Evolutionary conservation across 2,888 invertebrate genomes (phyloP).

Genomic region (Aproaerema taeniolella): DNA sequence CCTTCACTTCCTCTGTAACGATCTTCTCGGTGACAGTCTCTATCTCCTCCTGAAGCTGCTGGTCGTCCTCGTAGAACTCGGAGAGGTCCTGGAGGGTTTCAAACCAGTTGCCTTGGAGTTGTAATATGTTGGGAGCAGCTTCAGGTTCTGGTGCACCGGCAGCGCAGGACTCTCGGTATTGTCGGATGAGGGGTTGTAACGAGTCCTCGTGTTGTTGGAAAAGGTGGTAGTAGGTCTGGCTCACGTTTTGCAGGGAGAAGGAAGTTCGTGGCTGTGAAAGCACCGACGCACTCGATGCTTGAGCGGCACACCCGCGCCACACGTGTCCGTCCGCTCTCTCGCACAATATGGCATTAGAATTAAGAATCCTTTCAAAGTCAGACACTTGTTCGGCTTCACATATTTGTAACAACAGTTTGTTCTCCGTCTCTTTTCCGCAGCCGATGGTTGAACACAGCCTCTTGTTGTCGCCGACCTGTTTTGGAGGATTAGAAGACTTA

Average conservation of each 20-base stretch:
- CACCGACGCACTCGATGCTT: conserved; percentile 48
- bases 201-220: conserved; percentile 68
- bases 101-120: conserved; percentile 51
- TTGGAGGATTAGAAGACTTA: conserved; percentile 58
- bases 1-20: conserved; percentile 45
- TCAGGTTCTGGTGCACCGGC: conserved; percentile 31
- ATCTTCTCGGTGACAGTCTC: conserved; percentile 55
- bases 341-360: conserved; percentile 74
- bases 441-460: conserved; percentile 58
- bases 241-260: conserved; percentile 63
- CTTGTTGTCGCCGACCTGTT: conserved; percentile 67
- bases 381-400: conserved; percentile 78
- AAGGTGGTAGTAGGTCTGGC: conserved; percentile 62
- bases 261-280: conserved; percentile 55
- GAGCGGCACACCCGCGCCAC: conserved; percentile 54
- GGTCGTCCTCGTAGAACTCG: conserved; percentile 72
- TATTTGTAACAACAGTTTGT: conserved; percentile 73
- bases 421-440: conserved; percentile 67
- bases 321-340: conserved; percentile 57
- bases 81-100: conserved; percentile 63
- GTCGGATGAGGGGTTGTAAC: conserved; percentile 58
- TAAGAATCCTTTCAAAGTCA: conserved; percentile 81
- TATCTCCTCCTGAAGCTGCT: conserved; percentile 47
- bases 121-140: conserved; percentile 31
- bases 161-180: conserved; percentile 46